A percentile compares a stretch with the other conserved stretches of the same genome.
Conservation (phyloP, 1,140 invertebrate genomes). For the Spodoptera frugiperda region DNA sequence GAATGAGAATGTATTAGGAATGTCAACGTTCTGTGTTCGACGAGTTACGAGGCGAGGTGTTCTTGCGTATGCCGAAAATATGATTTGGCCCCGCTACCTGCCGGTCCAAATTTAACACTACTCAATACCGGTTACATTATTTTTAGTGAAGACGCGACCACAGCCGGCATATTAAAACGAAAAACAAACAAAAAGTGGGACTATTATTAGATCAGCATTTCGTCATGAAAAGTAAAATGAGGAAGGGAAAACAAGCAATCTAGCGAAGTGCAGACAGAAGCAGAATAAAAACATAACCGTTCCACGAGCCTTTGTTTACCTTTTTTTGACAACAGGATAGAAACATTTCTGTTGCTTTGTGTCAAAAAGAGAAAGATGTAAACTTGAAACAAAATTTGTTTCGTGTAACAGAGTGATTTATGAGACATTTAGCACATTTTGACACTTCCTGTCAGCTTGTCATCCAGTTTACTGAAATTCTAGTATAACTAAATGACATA, state of each 20-base stretch:
- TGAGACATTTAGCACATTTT: neutral
- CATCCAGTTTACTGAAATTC: too few relatives aligned
- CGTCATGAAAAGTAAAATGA: constrained; percentile 38
- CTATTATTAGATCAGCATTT: constrained; percentile 65
- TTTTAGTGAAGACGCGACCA: constrained; percentile 73
- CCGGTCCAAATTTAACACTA: constrained; percentile 69
- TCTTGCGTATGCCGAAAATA: constrained; percentile 66
- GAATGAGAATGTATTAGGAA: constrained; percentile 65
- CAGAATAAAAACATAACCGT: too few relatives aligned
- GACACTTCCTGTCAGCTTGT: neutral
- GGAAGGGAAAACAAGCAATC: constrained; percentile 1
- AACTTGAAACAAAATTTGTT: neutral
- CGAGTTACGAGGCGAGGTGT: constrained; percentile 60
- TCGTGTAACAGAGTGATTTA: constrained; percentile 12
- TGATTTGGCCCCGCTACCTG: constrained; percentile 74
- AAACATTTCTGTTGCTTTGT: neutral
- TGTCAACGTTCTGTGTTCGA: constrained; percentile 57
- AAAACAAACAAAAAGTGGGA: constrained; percentile 70
- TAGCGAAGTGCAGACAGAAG: neutral
- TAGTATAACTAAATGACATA: too few relatives aligned
- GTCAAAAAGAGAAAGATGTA: constrained; percentile 5
- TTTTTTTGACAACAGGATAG: constrained; percentile 37
- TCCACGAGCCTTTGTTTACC: constrained; percentile 8
- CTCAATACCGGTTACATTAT: constrained; percentile 78
- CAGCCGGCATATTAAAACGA: constrained; percentile 63